Percentiles rank a stretch among this genome's conserved stretches.
Conservation (phyloP, 1,140 invertebrate species). For the Eubasilissa regina region DNA sequence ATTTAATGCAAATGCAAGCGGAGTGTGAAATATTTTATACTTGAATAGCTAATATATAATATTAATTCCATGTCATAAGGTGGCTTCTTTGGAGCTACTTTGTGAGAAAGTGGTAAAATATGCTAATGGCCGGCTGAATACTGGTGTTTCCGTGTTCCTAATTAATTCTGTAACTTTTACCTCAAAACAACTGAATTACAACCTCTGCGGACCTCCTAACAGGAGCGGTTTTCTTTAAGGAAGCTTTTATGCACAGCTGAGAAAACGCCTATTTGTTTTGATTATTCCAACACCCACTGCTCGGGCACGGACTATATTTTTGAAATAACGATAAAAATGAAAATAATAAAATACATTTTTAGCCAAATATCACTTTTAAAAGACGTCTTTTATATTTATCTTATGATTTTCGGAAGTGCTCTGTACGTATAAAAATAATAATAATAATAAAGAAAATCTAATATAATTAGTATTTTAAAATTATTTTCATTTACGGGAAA, state of each 20-base stretch:
- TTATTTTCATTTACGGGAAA: too few species aligned
- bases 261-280: conserved; percentile 9
- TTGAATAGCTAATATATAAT: conserved; percentile 13
- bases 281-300: too few species aligned
- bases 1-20: conserved; percentile 20
- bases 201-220: conserved; percentile 2
- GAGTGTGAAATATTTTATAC: conserved; percentile 15
- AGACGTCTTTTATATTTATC: too few species aligned
- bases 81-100: conserved; percentile 9
- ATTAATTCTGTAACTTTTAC: conserved; percentile 48
- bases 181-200: conserved; percentile 45
- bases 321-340: too few species aligned
- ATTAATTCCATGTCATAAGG: conserved; percentile 34
- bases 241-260: conserved; percentile 5
- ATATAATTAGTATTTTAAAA: too few species aligned
- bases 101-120: conserved; percentile 47
- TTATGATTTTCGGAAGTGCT: too few species aligned
- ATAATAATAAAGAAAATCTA: too few species aligned
- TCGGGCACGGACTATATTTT: too few species aligned
- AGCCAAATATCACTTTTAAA: too few species aligned
- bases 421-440: too few species aligned
- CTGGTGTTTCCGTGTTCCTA: conserved; percentile 49
- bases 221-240: not conserved
- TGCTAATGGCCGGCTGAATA: conserved; percentile 43
- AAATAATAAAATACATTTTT: too few species aligned